Conservation (phyloP, 1,140 invertebrate genomes). For the Ephestia elutella region DNA sequence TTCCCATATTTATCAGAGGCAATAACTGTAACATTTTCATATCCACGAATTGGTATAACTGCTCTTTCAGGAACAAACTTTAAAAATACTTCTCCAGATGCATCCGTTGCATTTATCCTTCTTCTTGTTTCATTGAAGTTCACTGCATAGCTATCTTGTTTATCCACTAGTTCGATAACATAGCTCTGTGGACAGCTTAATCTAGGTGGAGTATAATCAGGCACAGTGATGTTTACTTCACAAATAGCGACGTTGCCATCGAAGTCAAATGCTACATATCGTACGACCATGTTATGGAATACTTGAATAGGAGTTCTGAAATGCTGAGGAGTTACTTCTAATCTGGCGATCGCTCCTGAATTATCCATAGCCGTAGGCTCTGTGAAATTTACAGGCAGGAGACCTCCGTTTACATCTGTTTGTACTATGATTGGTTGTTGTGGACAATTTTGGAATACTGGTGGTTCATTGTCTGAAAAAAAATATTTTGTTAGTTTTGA, state of each 20-base stretch:
- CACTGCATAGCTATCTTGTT: slow-evolving; percentile 91
- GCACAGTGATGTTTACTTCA: slow-evolving; percentile 95
- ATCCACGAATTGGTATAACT: slow-evolving; percentile 90
- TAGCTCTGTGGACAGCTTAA: slow-evolving; percentile 96
- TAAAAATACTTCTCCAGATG: slow-evolving; percentile 90
- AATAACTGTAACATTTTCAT: slow-evolving; percentile 95
- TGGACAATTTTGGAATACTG: slow-evolving; percentile 96
- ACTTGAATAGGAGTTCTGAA: slow-evolving; percentile 92
- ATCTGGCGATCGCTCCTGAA: slow-evolving; percentile 92
- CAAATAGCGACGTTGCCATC: slow-evolving; percentile 98
- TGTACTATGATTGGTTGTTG: slow-evolving; percentile 92
- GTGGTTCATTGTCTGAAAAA: slow-evolving; percentile 90
- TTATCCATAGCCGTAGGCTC: slow-evolving; percentile 95
- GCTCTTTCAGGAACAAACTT: slow-evolving; percentile 90
- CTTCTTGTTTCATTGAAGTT: slow-evolving; percentile 94
- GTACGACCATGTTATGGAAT: slow-evolving; percentile 93
- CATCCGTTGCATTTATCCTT: slow-evolving; percentile 90
- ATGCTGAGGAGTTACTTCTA: slow-evolving; percentile 92
- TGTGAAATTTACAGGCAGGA: slow-evolving; percentile 93
- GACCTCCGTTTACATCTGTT: slow-evolving; percentile 88
- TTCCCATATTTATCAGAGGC: slow-evolving; percentile 93
- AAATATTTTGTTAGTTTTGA: slow-evolving; percentile 4
- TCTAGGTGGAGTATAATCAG: slow-evolving; percentile 94
- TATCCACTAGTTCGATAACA: slow-evolving; percentile 92
- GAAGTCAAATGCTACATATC: slow-evolving; percentile 97